Conservation (phyloP, 92 coral and sea anemone species). For the Epizoanthus stellaris region DNA sequence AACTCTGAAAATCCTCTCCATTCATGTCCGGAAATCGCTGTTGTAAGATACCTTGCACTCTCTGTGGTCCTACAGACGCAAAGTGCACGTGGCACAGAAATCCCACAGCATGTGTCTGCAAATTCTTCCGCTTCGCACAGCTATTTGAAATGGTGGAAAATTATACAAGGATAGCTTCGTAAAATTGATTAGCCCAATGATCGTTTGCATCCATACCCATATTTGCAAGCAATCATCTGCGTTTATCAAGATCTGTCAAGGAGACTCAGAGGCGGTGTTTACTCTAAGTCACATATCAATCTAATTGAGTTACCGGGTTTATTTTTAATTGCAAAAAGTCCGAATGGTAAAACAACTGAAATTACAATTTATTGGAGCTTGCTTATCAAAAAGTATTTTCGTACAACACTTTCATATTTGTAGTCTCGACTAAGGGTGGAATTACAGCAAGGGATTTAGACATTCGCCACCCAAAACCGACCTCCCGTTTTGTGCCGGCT, state of each 20-base stretch:
- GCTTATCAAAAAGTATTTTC: background rate
- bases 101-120: background rate
- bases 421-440: background rate
- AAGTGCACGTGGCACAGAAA: background rate
- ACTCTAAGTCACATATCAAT: background rate
- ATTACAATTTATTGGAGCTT: background rate
- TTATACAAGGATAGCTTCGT: background rate
- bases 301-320: conserved; percentile 26
- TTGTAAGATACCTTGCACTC: background rate
- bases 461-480: conserved; percentile 14
- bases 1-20: background rate
- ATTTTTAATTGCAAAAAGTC: background rate
- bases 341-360: background rate
- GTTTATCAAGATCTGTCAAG: background rate
- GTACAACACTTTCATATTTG: background rate
- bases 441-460: background rate
- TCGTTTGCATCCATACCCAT: too few relatives aligned
- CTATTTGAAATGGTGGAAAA: background rate
- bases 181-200: too few relatives aligned
- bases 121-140: background rate
- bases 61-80: background rate
- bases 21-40: conserved; percentile 49
- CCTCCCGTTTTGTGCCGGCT: conserved; percentile 16
- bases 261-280: conserved; percentile 33
- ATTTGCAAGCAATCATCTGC: background rate